Percentiles rank a stretch among this genome's conserved stretches.
Evolutionary conservation across 2,113 vertebrate species (phyloP).

Genomic region (Channa argus): DNA sequence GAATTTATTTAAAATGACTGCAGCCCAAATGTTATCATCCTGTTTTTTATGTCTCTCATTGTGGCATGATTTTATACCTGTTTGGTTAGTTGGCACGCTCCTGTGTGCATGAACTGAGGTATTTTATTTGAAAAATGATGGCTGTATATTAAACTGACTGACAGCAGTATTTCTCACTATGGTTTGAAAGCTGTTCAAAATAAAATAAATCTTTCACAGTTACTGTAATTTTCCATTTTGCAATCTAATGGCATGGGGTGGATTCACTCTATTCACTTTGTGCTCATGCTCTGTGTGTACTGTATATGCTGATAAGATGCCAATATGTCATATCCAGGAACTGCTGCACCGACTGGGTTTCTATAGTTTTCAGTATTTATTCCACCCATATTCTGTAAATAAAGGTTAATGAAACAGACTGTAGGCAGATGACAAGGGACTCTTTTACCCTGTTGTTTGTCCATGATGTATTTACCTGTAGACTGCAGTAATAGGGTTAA

Average conservation of each 20-base stretch:
- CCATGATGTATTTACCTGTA: conserved; percentile 38
- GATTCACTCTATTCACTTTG: conserved; percentile 38
- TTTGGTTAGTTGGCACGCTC: conserved; percentile 21
- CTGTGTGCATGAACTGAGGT: conserved; percentile 12
- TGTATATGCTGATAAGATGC: conserved; percentile 20
- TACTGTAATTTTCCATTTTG: conserved; percentile 38
- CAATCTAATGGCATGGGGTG: conserved; percentile 47
- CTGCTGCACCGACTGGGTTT: conserved; percentile 27
- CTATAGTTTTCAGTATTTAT: conserved; percentile 36
- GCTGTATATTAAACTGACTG: conserved; percentile 43
- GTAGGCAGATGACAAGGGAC: conserved; percentile 45
- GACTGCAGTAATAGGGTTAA: conserved; percentile 44
- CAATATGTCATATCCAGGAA: conserved; percentile 8
- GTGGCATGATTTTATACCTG: conserved; percentile 19
- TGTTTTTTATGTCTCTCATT: conserved; percentile 9
- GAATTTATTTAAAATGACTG: conserved; percentile 18
- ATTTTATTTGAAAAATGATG: conserved; percentile 42
- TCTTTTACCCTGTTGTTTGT: conserved; percentile 50
- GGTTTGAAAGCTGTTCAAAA: conserved; percentile 54
- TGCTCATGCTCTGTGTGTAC: conserved; percentile 14
- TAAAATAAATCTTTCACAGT: conserved; percentile 38
- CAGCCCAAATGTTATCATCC: conserved; percentile 3
- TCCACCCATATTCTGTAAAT: conserved; percentile 47
- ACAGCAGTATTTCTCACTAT: conserved; percentile 52
- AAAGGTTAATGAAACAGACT: conserved; percentile 52